Base-by-base conservation (phyloP, 1,140 invertebrate genomes). In the Drosophila mauritiana region DNA sequence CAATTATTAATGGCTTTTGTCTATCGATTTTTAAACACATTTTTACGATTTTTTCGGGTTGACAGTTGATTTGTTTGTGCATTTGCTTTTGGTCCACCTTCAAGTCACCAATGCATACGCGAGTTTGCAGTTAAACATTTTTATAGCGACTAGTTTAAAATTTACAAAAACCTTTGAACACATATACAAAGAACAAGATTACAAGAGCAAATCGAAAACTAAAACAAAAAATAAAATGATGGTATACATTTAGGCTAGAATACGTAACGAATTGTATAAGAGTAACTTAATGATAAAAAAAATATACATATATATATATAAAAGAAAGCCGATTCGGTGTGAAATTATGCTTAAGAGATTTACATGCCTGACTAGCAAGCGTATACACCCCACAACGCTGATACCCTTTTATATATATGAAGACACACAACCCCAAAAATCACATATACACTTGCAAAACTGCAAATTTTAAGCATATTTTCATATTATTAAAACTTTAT, bases 221-320 rank as follows among this genome's bases (percentile, higher is more conserved):
- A 58, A 48, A 48, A 48, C 46, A 72, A 46, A 46, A 37, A 68
- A 68, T 51, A 70, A 58, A 64, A 80, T 34, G 67, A 72, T 89
- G 79, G 80, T 89, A 88, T 88, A 89, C 72, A 88, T 89, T 83
- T 88, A 88, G 83, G 83, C 67, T 88, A 88, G 83, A 83, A 88
- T 88, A 88, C 83, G 83, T 88, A 88, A 88, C 70, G 56, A 89
- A 86, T 86, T 88, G 80, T 88, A 69, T 86, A 88, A 88, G 83
- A 55, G 76, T 88, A 88, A 88, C 76, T 89, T 89, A 88, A 88
- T 83, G 78, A 83, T 88, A 88, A 88, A 85, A 69, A 75, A 86
- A 86, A 83, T 84, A 86, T 82, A 86, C 73, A 78, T 69, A 80
- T 49, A 63, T 27, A 69, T 31, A 31, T 31, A 70, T 53, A 52